A percentile compares a stretch with the other conserved stretches of the same genome.
These are phyloP conservation scores for Acanthis flammea DNA, from an alignment of 2,797 vertebrate genomes.

Conservation along the genomic window DNA sequence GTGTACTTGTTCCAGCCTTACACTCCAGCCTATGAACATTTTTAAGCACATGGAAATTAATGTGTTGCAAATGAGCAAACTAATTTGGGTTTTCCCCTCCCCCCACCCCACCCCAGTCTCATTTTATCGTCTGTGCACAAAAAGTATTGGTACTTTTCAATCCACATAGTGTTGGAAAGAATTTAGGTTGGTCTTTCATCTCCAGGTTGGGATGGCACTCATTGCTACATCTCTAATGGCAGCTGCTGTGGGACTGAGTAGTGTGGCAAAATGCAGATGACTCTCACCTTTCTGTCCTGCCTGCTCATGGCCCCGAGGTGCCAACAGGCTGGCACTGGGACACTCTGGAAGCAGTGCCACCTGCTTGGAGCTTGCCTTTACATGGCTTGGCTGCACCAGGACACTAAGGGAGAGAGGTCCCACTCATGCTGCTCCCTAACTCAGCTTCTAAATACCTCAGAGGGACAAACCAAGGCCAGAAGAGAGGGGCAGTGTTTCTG, in stretches of 20 bases:
- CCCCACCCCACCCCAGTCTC: not conserved
- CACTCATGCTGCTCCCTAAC: not conserved
- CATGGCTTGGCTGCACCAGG: slow-evolving; percentile 9
- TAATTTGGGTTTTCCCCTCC: not conserved
- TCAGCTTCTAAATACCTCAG: not conserved
- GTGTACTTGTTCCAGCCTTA: slow-evolving; percentile 60
- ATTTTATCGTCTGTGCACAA: slow-evolving; percentile 57
- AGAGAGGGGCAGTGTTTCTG: not conserved
- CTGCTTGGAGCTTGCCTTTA: not conserved
- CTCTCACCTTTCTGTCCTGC: not conserved
- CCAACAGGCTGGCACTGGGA: not conserved
- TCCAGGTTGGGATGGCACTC: not conserved
- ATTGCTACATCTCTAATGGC: not conserved
- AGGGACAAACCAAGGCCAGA: slow-evolving; percentile 2
- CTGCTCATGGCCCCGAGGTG: not conserved
- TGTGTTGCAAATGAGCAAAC: slow-evolving; percentile 52
- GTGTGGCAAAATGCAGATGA: not conserved
- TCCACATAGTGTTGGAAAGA: not conserved
- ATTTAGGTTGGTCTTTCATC: not conserved
- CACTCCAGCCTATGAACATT: slow-evolving; percentile 62
- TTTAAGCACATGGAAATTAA: slow-evolving; percentile 74
- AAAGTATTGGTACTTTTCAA: slow-evolving; percentile 77
- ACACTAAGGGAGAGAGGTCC: not conserved
- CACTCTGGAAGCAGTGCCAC: not conserved
- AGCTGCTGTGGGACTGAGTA: not conserved